phyloP scores from a whole-genome alignment of 2,797 vertebrate genomes.

The Antennarius maculatus region DNA sequence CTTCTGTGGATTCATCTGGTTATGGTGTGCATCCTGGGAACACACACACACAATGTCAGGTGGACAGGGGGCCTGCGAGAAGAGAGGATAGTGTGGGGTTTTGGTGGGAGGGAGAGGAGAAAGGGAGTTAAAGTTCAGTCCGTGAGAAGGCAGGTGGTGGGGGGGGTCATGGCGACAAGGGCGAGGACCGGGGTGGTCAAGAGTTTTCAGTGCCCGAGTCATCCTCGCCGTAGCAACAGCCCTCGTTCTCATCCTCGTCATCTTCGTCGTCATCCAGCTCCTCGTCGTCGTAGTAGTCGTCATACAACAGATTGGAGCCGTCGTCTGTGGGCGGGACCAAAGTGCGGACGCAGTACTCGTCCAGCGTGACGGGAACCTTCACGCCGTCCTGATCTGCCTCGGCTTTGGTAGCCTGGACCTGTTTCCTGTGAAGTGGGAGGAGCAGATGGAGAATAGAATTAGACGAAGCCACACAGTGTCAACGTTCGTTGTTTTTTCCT shows the following conservation, averaged over 20 bases:
- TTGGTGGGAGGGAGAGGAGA: not conserved
- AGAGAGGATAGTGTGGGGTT: slow-evolving; percentile 28
- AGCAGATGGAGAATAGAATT: not conserved
- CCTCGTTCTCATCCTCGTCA: slow-evolving; percentile 82
- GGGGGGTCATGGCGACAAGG: not conserved
- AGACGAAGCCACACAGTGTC: not conserved
- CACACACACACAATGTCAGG: slow-evolving; percentile 47
- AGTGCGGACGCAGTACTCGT: slow-evolving; percentile 94
- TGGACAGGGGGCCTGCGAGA: slow-evolving; percentile 37
- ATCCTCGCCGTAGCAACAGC: slow-evolving; percentile 90
- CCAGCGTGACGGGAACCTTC: slow-evolving; percentile 94
- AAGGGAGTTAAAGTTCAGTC: slow-evolving; percentile 56
- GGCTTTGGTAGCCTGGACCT: slow-evolving; percentile 92
- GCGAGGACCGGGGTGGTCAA: slow-evolving; percentile 76
- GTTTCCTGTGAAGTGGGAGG: slow-evolving; percentile 82
- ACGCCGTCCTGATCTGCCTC: slow-evolving; percentile 93
- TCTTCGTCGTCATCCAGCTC: slow-evolving; percentile 90
- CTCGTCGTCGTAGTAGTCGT: slow-evolving; percentile 93
- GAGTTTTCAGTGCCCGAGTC: slow-evolving; percentile 95
- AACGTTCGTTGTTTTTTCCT: not conserved
- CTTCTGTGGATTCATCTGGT: slow-evolving; percentile 50
- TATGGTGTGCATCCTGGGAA: slow-evolving; percentile 54
- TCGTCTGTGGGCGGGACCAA: slow-evolving; percentile 89
- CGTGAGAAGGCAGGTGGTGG: slow-evolving; percentile 24
- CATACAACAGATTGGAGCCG: slow-evolving; percentile 93